These are phyloP conservation scores for Rhagoletis pomonella DNA, from an alignment of 1,140 invertebrate species.

Conservation along the genomic window DNA sequence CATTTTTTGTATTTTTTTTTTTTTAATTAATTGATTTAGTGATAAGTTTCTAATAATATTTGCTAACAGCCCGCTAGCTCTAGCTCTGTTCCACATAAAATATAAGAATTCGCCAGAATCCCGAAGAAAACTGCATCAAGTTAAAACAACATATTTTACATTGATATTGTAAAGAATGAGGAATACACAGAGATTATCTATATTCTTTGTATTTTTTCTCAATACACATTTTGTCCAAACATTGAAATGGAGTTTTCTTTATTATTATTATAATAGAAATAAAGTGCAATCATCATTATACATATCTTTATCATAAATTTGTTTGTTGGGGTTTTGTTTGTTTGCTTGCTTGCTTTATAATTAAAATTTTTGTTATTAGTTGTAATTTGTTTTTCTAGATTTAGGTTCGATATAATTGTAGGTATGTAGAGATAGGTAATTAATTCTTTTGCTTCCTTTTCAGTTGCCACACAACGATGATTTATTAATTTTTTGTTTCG, in stretches of 20 bases:
- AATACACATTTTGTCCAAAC: constrained; percentile 73
- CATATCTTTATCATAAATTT: constrained; percentile 45
- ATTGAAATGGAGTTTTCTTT: constrained; percentile 70
- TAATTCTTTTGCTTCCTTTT: constrained; percentile 27
- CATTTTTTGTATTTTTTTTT: too few species aligned
- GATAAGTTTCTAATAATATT: too few species aligned
- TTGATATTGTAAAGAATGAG: constrained; percentile 36
- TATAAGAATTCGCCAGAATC: too few species aligned
- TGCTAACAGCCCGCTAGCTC: too few species aligned
- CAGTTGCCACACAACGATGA: constrained; percentile 28
- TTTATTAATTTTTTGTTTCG: background rate
- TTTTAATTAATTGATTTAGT: too few species aligned
- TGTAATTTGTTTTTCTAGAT: constrained; percentile 31
- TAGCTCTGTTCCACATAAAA: too few species aligned
- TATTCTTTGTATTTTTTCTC: constrained; percentile 62
- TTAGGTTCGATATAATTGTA: constrained; percentile 38
- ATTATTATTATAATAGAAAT: constrained; percentile 35
- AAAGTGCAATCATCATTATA: constrained; percentile 51
- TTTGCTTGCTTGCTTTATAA: constrained; percentile 28
- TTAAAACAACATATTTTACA: constrained; percentile 42
- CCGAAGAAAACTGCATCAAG: too few species aligned
- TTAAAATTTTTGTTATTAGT: constrained; percentile 34
- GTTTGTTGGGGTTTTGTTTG: constrained; percentile 30
- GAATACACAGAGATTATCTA: constrained; percentile 49
- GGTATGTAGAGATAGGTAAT: constrained; percentile 41